Percentiles rank a stretch among this genome's conserved stretches.
Conservation (phyloP, 2,888 invertebrate species). For the Labia minor region DNA sequence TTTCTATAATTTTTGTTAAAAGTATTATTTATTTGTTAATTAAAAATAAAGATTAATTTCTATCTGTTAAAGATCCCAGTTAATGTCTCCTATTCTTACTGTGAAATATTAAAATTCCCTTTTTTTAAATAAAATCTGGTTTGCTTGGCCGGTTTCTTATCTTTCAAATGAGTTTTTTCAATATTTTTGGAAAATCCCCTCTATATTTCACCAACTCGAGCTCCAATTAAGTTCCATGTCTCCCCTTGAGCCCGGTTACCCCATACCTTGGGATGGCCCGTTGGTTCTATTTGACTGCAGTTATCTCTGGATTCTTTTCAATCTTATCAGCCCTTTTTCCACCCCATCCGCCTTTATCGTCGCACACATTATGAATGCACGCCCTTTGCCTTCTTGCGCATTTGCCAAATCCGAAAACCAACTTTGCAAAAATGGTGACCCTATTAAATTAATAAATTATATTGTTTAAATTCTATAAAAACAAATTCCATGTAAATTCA, state of each 20-base stretch:
- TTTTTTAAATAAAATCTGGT: too few relatives aligned
- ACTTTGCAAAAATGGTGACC: not conserved
- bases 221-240: not conserved
- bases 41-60: too few relatives aligned
- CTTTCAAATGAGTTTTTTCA: not conserved
- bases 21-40: too few relatives aligned
- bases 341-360: constrained; percentile 7
- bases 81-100: too few relatives aligned
- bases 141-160: not conserved
- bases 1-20: too few relatives aligned
- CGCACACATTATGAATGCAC: constrained; percentile 8
- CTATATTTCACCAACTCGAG: not conserved
- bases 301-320: constrained; percentile 5
- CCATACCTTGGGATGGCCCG: not conserved
- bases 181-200: constrained; percentile 5
- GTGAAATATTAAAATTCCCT: too few relatives aligned
- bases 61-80: too few relatives aligned
- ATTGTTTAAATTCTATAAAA: constrained; percentile 13
- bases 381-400: not conserved
- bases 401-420: not conserved
- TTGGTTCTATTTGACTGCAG: not conserved
- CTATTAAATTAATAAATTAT: not conserved
- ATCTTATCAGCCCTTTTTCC: constrained; percentile 13
- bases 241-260: not conserved
- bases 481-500: constrained; percentile 8